A percentile compares a stretch with the other conserved stretches of the same genome.
phyloP scores from a whole-genome alignment of 2,888 invertebrate genomes.

The Polydrusus tereticollis region DNA sequence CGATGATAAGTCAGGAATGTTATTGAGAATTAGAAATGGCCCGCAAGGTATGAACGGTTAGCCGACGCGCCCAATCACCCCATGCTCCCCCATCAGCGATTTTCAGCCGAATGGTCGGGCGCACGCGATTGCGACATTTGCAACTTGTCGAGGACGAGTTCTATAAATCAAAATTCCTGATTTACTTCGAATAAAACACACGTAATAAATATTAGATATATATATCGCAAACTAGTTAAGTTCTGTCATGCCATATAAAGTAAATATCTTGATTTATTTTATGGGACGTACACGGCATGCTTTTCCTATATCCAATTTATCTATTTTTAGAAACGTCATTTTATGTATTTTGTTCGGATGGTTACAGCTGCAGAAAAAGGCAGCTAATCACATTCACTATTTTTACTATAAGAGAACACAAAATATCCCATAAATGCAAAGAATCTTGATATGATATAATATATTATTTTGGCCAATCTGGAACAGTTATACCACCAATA shows the following conservation, averaged over 20 bases:
- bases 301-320: conserved; percentile 20
- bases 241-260: conserved; percentile 38
- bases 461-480: too few relatives aligned
- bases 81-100: conserved; percentile 2
- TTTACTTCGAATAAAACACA: conserved; percentile 43
- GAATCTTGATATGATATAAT: too few relatives aligned
- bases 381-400: too few relatives aligned
- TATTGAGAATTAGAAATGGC: too few relatives aligned
- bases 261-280: conserved; percentile 34
- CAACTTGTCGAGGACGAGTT: conserved; percentile 32
- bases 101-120: conserved; percentile 28
- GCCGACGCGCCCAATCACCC: too few relatives aligned
- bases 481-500: too few relatives aligned
- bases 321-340: background rate
- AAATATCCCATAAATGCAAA: too few relatives aligned
- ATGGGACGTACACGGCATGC: conserved; percentile 8
- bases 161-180: conserved; percentile 39
- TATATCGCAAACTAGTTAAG: conserved; percentile 33
- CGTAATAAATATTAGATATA: conserved; percentile 42
- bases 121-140: conserved; percentile 39
- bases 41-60: too few relatives aligned
- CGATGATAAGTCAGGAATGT: too few relatives aligned
- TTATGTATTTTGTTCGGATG: background rate
- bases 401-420: too few relatives aligned
- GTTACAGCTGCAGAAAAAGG: background rate